A percentile compares a stretch with the other conserved stretches of the same genome.
Conservation (phyloP, 2,888 invertebrate species). For the Cylindroiulus punctatus region DNA sequence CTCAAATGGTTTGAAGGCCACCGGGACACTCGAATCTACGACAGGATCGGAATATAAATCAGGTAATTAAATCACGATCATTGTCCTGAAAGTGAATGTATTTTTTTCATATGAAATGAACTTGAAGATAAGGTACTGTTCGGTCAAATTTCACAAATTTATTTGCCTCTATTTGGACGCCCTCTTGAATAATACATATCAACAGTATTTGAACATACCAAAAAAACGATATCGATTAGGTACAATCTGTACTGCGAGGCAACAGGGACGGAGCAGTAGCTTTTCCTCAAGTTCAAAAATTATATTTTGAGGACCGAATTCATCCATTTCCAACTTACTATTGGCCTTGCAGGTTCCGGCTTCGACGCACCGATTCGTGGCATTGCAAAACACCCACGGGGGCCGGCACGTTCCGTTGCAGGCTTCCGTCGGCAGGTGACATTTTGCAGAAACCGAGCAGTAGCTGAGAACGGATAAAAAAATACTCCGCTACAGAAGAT, state of each 20-base stretch:
- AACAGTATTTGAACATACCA: no score
- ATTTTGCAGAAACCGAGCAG: not conserved
- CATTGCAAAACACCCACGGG: not conserved
- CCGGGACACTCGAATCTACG: not conserved
- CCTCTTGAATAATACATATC: no score
- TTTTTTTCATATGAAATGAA: no score
- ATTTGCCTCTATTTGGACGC: no score
- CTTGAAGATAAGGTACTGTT: no score
- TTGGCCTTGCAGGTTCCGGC: not conserved
- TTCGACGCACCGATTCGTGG: not conserved
- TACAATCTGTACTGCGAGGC: no score
- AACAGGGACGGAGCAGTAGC: no score
- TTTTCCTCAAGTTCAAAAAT: not conserved
- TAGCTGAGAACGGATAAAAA: not conserved
- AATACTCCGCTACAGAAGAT: not conserved
- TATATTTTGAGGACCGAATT: not conserved
- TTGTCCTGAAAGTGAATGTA: no score
- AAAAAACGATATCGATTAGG: no score
- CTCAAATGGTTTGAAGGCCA: not conserved
- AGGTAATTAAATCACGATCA: no score
- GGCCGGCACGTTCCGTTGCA: not conserved
- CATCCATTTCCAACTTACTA: not conserved
- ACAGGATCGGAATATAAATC: no score
- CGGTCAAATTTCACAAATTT: no score
- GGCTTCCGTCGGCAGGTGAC: not conserved